Percentiles rank a stretch among this genome's conserved stretches.
phyloP scores from a whole-genome alignment of 2,888 invertebrate species.

The Papilio demoleus region DNA sequence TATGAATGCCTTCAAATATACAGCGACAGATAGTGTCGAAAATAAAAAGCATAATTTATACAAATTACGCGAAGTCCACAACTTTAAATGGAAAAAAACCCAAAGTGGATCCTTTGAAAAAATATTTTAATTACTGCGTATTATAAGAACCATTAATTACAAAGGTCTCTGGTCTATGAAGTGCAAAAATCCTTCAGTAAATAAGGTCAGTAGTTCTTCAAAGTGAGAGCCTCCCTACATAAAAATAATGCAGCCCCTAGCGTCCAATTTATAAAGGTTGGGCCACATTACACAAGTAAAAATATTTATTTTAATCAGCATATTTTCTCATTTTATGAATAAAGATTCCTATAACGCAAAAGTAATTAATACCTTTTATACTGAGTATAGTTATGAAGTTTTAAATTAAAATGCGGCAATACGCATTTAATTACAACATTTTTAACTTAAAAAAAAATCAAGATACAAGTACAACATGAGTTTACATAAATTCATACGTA shows the following conservation, averaged over 20 bases:
- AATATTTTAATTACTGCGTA: conserved; percentile 19
- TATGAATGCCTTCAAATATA: not conserved
- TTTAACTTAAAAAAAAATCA: not conserved
- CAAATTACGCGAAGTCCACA: not conserved
- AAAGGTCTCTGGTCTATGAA: conserved; percentile 27
- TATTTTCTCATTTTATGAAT: not conserved
- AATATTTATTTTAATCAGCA: not conserved
- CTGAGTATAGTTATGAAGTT: not conserved
- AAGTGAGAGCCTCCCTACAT: conserved; percentile 22
- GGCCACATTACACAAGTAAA: not conserved
- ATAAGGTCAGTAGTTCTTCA: conserved; percentile 39
- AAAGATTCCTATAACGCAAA: not conserved
- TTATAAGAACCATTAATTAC: conserved; percentile 23
- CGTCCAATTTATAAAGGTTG: conserved; percentile 19
- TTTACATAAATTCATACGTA: not conserved
- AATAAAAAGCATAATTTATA: not conserved
- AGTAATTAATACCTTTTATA: not conserved
- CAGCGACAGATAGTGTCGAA: not conserved
- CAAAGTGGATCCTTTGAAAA: not conserved
- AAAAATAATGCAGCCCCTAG: conserved; percentile 3
- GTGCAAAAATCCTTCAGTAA: conserved; percentile 32
- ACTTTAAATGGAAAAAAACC: not conserved
- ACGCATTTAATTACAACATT: no score
- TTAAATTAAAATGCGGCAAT: not conserved
- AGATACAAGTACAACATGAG: not conserved